Base-by-base conservation (phyloP, 2,888 invertebrate species). In the Acleris holmiana region DNA sequence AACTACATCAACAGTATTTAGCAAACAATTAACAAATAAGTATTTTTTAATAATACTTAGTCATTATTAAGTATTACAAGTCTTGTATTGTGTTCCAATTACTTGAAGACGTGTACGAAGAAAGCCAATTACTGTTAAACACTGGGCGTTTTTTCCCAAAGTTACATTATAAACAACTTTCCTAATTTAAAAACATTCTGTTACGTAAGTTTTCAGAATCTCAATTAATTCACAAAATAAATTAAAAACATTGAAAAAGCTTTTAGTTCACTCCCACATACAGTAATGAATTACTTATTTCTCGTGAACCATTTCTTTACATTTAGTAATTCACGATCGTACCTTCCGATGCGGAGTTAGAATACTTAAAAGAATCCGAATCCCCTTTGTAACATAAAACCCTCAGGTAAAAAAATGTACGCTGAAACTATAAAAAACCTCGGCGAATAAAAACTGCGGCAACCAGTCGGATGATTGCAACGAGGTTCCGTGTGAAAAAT, bases 321-420 rank as follows among this genome's bases (percentile, higher is more conserved):
- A 61, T 53, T 61, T 35, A 46, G 21, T 21, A 18, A 47, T 61
- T 53, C 46, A 29, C 13, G 60, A 53, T 61, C 60, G 46, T 61
- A 53, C 53, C 57, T n/a, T 57, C 35, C 57, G 10, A 8, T 35
- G 29, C 46, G 47, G 60, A 53, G 46, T 21, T 21, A 17, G 46
- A 53, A 61, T 53, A 44, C 29, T 35, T 53, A 17, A 53, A 41
- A 47, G 29, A 61, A 51, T 17, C 35, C 13, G 50, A 56, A 62
- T 62, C 50, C 50, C 62, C 15, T 29, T 62, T 17, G 62, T 21
- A 50, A 57, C 57, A 63, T 56, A 56, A 62, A 63, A 57, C 50
- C 57, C 57, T 46, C 46, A 17, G 46, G 51, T 46, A 35, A 49
- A 47, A 55, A 61, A 56, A 49, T 47, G n/a, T 35, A 54, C 54